Base-by-base conservation (phyloP, 2,888 invertebrate species). In the Tetragonisca angustula region DNA sequence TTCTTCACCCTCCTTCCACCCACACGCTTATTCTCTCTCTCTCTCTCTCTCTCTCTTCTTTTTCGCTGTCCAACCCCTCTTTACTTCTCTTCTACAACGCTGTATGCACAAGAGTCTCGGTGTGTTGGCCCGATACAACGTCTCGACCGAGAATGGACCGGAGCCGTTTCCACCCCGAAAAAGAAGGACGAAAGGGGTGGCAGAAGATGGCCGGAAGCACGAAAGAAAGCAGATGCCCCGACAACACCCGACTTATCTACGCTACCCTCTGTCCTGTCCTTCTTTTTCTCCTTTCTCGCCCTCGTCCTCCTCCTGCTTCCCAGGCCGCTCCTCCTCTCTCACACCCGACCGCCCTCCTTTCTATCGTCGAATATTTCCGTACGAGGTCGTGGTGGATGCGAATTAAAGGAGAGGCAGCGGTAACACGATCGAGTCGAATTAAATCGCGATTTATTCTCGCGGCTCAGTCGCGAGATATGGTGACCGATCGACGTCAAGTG, bases 151-250 rank as follows among this genome's bases (percentile, higher is more conserved):
- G 86, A 89, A 89, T 88, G 89, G 88, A 87, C 84, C 84, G 85
- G 73, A 81, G 85, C 73, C 88, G 87, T 89, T 87, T 87, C 78
- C 86, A 89, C 79, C 80, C 74, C 88, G 56, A 83, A 85, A 89
- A 89, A 89, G 87, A 87, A 89, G 89, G 80, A 85, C 88, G 86
- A 89, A 89, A 91, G 89, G 90, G 90, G 89, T 88, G 88, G 81
- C 80, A 85, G 87, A 89, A 89, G 89, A 91, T 91, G 91, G 91
- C 91, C 92, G 92, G 91, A 91, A 86, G 89, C 88, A 61, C 83
- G 83, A 86, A 87, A 90, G 88, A 88, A 88, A 86, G 83, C 85
- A 84, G 81, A 85, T 89, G 87, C 86, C 85, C 79, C 85, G 81
- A 87, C 88, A 85, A 86, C 87, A 86, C 56, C 80, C 86, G 88